Percentiles rank a stretch among this genome's conserved stretches.
Conservation (phyloP, 2,888 invertebrate species). For the Amphipoea lucens region DNA sequence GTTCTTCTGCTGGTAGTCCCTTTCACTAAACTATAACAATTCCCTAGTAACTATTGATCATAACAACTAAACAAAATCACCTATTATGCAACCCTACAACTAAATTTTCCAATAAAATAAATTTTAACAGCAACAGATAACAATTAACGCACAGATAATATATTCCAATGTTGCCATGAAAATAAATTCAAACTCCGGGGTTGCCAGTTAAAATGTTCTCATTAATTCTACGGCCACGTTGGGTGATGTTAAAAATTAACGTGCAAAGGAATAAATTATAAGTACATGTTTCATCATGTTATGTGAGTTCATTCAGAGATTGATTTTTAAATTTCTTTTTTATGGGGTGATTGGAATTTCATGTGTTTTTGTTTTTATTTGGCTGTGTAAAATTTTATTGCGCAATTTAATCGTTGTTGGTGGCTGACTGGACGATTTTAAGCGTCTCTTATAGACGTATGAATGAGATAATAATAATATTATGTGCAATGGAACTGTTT, state of each 20-base stretch:
- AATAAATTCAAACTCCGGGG: constrained; percentile 69
- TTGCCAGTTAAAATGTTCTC: constrained; percentile 59
- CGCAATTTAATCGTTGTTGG: not conserved
- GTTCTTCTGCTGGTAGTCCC: not conserved
- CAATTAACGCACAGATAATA: constrained; percentile 62
- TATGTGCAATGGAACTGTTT: not conserved
- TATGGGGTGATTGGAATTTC: constrained; percentile 26
- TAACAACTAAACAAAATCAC: constrained; percentile 6
- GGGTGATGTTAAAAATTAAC: constrained; percentile 63
- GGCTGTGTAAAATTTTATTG: constrained; percentile 7
- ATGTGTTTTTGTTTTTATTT: constrained; percentile 1
- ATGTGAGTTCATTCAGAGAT: constrained; percentile 28
- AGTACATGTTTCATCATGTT: constrained; percentile 41
- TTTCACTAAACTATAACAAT: not conserved
- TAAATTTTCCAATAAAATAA: constrained; percentile 40
- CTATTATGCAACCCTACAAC: constrained; percentile 6
- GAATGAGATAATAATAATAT: not conserved
- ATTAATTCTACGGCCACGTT: constrained; percentile 58
- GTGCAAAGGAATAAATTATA: constrained; percentile 54
- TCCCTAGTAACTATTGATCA: not conserved
- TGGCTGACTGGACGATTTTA: not conserved
- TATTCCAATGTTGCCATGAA: constrained; percentile 70
- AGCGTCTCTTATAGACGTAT: not conserved
- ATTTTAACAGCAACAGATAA: constrained; percentile 60
- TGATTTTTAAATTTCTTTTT: constrained; percentile 46